Base-by-base conservation (phyloP, 2,113 vertebrate genomes). In the Chrysochloris asiatica region DNA sequence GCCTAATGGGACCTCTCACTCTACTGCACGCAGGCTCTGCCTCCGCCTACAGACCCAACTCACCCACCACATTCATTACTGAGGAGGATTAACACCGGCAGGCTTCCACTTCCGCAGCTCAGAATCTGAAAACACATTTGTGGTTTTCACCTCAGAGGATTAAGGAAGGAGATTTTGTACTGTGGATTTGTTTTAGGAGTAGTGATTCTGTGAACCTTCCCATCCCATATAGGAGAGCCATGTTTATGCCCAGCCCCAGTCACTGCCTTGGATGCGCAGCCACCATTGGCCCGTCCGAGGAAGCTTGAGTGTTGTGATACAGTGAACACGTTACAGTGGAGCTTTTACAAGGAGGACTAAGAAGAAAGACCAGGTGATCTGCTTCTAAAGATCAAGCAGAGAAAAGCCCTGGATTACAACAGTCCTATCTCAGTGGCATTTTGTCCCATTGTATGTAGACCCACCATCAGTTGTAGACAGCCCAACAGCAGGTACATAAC, bases 61-160 rank as follows among this genome's bases (percentile, higher is more conserved):
- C 71, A 59, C 86, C 88, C 10, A 24, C 24, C 61, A 52, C 24
- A 22, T 79, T 78, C 24, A 22, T 79, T 78, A n/a, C 6, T 82
- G 16, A 30, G 17, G 33, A 71, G 84, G 6, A 88, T 8, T 65
- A 36, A 10, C 38, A 52, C 30, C 33, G 67, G n/a, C 22, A 77
- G 38, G 38, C 5, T 89, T 79, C 33, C 4, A 2, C 26, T 84
- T 90, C 36, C 81, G 4, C 45, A 83, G 54, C 21, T 71, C 33
- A 61, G 75, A 81, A 69, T 47, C 36, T 76, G 36, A 90, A 87
- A 50, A 36, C n/a, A 26, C 10, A 69, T 50, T 24, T 81, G 17
- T 54, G 33, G 36, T 84, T 83, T 86, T 9, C 41, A 10, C 26
- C 26, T 93, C 45, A 73, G 2, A 47, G 26, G 16, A 71, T 73